phyloP scores from a whole-genome alignment of 2,888 invertebrate species.

The Drosophila subsilvestris region DNA sequence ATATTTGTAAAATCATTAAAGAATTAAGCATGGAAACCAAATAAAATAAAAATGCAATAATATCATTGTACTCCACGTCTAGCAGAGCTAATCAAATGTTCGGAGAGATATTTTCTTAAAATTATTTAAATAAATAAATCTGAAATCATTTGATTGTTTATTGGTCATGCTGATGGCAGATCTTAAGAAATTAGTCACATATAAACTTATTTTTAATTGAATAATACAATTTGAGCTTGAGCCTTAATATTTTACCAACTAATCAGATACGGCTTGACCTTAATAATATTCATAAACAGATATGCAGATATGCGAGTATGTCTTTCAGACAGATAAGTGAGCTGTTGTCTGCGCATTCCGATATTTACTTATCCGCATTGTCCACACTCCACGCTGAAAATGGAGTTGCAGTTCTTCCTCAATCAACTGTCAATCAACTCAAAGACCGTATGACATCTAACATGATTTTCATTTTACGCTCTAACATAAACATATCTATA shows the following conservation, averaged over 20 bases:
- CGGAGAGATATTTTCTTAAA: neutral
- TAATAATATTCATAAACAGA: conserved; percentile 25
- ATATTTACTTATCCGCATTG: neutral
- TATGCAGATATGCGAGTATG: neutral
- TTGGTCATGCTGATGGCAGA: no score
- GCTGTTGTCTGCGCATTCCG: neutral
- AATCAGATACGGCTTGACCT: neutral
- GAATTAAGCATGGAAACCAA: neutral
- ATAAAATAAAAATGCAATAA: neutral
- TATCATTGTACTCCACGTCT: no score
- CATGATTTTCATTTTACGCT: conserved; percentile 55
- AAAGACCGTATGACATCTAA: conserved; percentile 16
- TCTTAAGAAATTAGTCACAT: no score
- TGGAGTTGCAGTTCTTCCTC: neutral
- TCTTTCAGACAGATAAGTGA: neutral
- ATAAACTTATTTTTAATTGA: no score
- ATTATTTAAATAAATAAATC: neutral
- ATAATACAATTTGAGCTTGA: neutral
- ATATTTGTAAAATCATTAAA: neutral
- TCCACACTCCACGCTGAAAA: neutral
- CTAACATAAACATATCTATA: conserved; percentile 48
- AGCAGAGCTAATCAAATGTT: neutral
- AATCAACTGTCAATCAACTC: conserved; percentile 1
- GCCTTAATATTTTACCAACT: neutral
- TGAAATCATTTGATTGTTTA: no score